These are phyloP conservation scores for Podocnemis expansa DNA, from an alignment of 2,113 vertebrate genomes.

Conservation along the genomic window DNA sequence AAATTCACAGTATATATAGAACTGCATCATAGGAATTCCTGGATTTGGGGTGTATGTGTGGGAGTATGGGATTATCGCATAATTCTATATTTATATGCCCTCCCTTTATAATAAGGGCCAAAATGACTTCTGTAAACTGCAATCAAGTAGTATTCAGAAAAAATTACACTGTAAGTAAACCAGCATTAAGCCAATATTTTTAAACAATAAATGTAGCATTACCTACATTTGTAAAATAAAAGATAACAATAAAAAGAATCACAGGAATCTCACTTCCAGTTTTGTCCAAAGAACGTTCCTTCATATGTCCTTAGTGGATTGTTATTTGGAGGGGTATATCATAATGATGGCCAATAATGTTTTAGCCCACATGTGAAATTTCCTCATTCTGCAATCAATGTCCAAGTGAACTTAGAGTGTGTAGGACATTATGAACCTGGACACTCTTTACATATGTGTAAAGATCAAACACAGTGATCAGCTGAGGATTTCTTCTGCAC, in stretches of 20 bases:
- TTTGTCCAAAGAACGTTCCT: not conserved
- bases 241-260: not conserved
- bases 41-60: not conserved
- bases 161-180: not conserved
- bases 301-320: not conserved
- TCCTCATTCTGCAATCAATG: not conserved
- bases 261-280: not conserved
- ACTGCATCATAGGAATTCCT: not conserved
- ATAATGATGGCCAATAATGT: not conserved
- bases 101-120: not conserved
- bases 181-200: not conserved
- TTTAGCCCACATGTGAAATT: not conserved
- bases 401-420: not conserved
- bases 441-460: not conserved
- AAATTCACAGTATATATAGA: not conserved
- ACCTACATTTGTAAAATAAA: not conserved
- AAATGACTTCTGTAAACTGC: not conserved
- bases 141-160: not conserved
- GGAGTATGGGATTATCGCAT: no score
- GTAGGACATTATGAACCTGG: not conserved
- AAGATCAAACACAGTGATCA: not conserved
- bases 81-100: not conserved
- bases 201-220: not conserved
- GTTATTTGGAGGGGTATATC: not conserved
- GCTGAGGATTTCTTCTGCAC: not conserved